phyloP scores from a whole-genome alignment of 1,140 invertebrate species.

The Drosophila subobscura region DNA sequence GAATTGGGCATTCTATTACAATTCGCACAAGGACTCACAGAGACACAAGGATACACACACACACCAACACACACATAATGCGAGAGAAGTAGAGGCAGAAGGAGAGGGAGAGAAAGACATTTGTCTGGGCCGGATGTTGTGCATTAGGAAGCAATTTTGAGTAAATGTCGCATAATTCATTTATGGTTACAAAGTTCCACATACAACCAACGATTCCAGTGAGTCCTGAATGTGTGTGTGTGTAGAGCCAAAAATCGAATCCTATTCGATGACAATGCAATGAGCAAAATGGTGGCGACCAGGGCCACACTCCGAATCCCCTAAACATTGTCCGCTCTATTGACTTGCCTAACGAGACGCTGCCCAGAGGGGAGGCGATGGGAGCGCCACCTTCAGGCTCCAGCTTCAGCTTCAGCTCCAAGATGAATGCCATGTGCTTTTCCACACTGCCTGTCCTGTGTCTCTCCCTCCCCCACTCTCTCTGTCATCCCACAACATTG shows the following conservation, averaged over 20 bases:
- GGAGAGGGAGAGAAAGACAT: slow-evolving; percentile 11
- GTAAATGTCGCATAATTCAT: slow-evolving; percentile 83
- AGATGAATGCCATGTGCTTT: slow-evolving; percentile 68
- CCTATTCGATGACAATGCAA: slow-evolving; percentile 53
- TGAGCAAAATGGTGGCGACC: slow-evolving; percentile 34
- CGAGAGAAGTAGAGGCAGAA: neutral
- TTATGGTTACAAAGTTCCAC: slow-evolving; percentile 57
- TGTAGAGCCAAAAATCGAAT: slow-evolving; percentile 16
- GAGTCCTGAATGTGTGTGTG: neutral
- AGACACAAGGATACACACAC: neutral
- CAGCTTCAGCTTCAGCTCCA: slow-evolving; percentile 10
- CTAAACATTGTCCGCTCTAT: slow-evolving; percentile 55
- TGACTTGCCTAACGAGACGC: slow-evolving; percentile 51
- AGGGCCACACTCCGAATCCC: slow-evolving; percentile 35
- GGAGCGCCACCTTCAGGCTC: slow-evolving; percentile 6
- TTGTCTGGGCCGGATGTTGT: slow-evolving; percentile 53
- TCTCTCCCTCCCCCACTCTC: neutral
- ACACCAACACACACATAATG: neutral
- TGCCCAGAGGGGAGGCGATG: slow-evolving; percentile 13
- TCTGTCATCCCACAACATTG: slow-evolving; percentile 31
- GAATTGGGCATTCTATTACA: slow-evolving; percentile 54
- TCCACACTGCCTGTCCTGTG: slow-evolving; percentile 11
- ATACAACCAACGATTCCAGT: neutral
- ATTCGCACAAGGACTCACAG: slow-evolving; percentile 8
- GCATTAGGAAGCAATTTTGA: slow-evolving; percentile 79